Evolutionary conservation across 2,113 vertebrate genomes (phyloP), one percentile per base, ranked within the genome.

Genomic region (Ceyx margarethae): DNA sequence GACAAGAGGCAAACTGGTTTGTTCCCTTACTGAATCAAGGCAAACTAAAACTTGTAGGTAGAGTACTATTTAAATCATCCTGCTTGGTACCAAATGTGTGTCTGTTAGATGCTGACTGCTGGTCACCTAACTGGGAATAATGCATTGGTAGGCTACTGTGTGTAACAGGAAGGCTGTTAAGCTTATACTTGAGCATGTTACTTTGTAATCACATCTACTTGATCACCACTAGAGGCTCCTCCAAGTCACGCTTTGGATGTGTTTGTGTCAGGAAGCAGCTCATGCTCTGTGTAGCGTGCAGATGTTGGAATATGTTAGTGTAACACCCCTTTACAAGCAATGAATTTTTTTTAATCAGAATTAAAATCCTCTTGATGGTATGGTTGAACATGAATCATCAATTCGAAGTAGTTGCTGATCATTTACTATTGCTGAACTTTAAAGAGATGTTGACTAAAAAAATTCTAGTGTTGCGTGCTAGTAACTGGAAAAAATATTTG

Each of bases 161-260:
- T 58, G n/a, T 88, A 40, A 12, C 28, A 68, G 53, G 43, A 65
- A 65, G 54, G n/a, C 45, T 72, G 22, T 60, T 82, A 35, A 35
- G 35, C 19, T 74, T 81, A 19, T 43, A 33, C 28, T 67, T 46
- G 21, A 71, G n/a, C n/a, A 50, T 92, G 48, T 72, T 92, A 50
- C 79, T 76, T 92, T 45, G 10, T 78, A 81, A 75, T 86, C 74
- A 35, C 67, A 76, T 94, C 93, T 91, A 31, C 83, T 89, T 69
- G 73, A 51, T 85, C 77, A 76, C 95, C 92, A 89, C 95, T 95
- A 96, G 96, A 96, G 96, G 96, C 67, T 96, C 93, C 96, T 94
- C 92, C 92, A 95, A 68, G 81, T 90, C 95, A 66, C 43, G 50
- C 43, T 95, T 95, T 88, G 74, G 35, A 11, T 65, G 33, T 0